These are phyloP conservation scores for Hemicrepidius hirtus DNA, from an alignment of 2,888 invertebrate genomes.

Conservation along the genomic window DNA sequence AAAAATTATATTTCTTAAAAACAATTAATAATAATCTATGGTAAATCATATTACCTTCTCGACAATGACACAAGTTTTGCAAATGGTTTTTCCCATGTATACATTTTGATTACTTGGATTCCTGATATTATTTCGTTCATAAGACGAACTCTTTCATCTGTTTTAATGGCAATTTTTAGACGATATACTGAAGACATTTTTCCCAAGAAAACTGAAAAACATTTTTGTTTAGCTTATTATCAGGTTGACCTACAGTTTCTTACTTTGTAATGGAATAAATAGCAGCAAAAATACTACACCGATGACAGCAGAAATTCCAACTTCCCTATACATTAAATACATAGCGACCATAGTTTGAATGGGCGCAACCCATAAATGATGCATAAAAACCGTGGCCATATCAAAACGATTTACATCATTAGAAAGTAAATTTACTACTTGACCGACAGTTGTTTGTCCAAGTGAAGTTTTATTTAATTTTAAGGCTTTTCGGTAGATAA, in stretches of 20 bases:
- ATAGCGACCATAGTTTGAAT: constrained; percentile 85
- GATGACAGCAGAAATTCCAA: constrained; percentile 74
- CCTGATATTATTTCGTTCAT: constrained; percentile 43
- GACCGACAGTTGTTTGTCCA: constrained; percentile 84
- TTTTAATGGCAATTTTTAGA: constrained; percentile 30
- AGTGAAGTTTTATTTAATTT: constrained; percentile 79
- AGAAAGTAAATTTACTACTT: constrained; percentile 91
- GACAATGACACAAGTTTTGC: constrained; percentile 24
- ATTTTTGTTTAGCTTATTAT: constrained; percentile 60
- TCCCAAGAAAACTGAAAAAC: constrained; percentile 31
- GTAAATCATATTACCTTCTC: constrained; percentile 28
- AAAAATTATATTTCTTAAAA: background rate
- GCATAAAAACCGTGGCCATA: constrained; percentile 85
- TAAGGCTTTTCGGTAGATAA: constrained; percentile 85
- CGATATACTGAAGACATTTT: constrained; percentile 27
- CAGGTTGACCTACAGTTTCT: constrained; percentile 48
- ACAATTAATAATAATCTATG: too few species aligned
- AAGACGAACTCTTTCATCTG: constrained; percentile 41
- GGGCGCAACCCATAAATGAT: constrained; percentile 90
- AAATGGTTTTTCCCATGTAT: constrained; percentile 44
- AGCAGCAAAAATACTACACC: constrained; percentile 75
- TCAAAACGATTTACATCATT: constrained; percentile 97
- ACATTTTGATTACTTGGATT: constrained; percentile 47
- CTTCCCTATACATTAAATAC: constrained; percentile 82
- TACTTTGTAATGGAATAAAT: constrained; percentile 71